Conservation (phyloP, 2,113 vertebrate genomes). For the Rostratula benghalensis region DNA sequence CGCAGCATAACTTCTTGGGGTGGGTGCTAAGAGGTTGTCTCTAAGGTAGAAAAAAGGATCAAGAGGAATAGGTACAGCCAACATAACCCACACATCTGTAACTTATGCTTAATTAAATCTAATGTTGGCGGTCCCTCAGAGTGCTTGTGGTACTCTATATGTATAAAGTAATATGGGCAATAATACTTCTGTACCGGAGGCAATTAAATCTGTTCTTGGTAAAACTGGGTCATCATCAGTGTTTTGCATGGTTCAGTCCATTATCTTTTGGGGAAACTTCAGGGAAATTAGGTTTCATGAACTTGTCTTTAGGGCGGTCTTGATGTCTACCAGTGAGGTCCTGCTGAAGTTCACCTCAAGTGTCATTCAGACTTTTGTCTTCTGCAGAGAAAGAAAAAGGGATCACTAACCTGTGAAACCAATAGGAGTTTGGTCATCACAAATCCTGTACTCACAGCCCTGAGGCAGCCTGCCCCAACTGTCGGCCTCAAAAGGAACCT, state of each 20-base stretch:
- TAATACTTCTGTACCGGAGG: neutral
- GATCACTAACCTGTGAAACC: neutral
- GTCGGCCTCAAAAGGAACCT: neutral
- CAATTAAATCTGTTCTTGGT: neutral
- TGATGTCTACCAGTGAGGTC: neutral
- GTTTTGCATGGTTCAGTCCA: neutral
- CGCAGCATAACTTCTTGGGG: neutral
- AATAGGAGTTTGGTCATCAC: neutral
- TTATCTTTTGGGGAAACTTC: neutral
- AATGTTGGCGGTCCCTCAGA: neutral
- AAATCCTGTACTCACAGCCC: neutral
- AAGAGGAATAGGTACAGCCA: neutral
- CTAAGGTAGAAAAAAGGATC: neutral
- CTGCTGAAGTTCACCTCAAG: neutral
- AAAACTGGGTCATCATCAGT: neutral
- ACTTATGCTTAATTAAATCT: neutral
- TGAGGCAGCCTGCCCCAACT: neutral
- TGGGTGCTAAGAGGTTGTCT: neutral
- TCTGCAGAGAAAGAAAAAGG: neutral
- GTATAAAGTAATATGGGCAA: neutral
- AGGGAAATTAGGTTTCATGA: neutral
- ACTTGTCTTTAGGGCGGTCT: neutral
- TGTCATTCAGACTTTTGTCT: neutral
- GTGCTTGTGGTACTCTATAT: neutral
- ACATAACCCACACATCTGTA: neutral